Evolutionary conservation across 2,113 vertebrate species (phyloP).

Genomic region (Scophthalmus maximus): DNA sequence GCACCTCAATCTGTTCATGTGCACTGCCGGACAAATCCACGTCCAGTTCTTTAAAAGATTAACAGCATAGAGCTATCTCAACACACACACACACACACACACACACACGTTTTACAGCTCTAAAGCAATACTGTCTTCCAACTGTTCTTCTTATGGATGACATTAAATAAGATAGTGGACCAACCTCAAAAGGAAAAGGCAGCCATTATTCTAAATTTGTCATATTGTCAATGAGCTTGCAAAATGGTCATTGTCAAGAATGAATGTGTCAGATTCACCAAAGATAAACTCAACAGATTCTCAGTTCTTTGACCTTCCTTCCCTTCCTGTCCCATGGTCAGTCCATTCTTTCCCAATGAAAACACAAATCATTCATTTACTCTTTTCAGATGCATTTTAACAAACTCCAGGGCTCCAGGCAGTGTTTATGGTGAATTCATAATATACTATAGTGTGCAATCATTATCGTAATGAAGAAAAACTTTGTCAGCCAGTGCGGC

Average conservation of each 20-base stretch:
- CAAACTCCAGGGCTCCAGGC: no score
- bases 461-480: no score
- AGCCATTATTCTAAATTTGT: neutral
- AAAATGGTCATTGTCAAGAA: neutral
- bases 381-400: no score
- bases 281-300: no score
- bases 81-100: slow-evolving; percentile 17
- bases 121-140: neutral
- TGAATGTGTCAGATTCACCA: neutral
- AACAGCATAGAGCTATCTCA: neutral
- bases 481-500: no score
- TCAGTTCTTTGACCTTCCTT: neutral
- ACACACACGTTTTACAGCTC: neutral
- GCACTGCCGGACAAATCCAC: slow-evolving; percentile 15
- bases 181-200: neutral
- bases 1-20: slow-evolving; percentile 6
- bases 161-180: neutral
- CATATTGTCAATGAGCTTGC: neutral
- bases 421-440: no score
- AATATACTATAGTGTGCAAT: no score
- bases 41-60: slow-evolving; percentile 24
- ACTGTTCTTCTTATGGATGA: neutral
- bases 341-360: neutral
- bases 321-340: neutral
- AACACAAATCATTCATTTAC: no score